Evolutionary conservation across 2,113 vertebrate species (phyloP).

Genomic region (Desmodus rotundus): DNA sequence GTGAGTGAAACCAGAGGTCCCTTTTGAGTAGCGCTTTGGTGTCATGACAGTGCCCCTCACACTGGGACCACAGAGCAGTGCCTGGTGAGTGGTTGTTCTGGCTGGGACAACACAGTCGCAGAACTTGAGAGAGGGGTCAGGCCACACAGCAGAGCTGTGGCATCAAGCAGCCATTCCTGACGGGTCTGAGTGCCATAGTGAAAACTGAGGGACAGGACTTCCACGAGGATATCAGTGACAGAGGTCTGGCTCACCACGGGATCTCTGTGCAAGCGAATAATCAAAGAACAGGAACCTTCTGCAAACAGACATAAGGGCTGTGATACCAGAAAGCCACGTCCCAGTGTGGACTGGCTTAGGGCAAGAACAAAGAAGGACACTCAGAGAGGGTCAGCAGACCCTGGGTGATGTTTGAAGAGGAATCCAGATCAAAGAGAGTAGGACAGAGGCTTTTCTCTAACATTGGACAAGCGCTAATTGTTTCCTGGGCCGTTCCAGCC

Average conservation of each 20-base stretch:
- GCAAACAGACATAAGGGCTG: neutral
- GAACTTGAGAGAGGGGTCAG: neutral
- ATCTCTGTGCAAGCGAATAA: neutral
- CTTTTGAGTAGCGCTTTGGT: neutral
- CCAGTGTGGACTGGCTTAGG: neutral
- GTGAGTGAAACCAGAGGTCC: neutral
- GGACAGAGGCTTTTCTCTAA: neutral
- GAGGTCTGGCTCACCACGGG: neutral
- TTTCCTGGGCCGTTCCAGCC: neutral
- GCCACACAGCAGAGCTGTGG: neutral
- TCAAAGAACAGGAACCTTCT: neutral
- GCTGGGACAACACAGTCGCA: neutral
- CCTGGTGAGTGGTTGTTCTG: neutral
- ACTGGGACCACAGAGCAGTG: neutral
- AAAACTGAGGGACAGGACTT: neutral
- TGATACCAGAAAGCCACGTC: neutral
- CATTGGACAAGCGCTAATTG: rapidly evolving
- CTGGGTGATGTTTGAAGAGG: neutral
- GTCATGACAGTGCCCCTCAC: neutral
- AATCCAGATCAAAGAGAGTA: neutral
- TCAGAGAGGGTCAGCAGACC: neutral
- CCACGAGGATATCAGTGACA: neutral
- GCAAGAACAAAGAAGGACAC: neutral
- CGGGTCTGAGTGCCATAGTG: rapidly evolving
- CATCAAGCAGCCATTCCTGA: neutral